Evolutionary conservation across 2,113 vertebrate genomes (phyloP).

Genomic region (Typhlomys cinereus): DNA sequence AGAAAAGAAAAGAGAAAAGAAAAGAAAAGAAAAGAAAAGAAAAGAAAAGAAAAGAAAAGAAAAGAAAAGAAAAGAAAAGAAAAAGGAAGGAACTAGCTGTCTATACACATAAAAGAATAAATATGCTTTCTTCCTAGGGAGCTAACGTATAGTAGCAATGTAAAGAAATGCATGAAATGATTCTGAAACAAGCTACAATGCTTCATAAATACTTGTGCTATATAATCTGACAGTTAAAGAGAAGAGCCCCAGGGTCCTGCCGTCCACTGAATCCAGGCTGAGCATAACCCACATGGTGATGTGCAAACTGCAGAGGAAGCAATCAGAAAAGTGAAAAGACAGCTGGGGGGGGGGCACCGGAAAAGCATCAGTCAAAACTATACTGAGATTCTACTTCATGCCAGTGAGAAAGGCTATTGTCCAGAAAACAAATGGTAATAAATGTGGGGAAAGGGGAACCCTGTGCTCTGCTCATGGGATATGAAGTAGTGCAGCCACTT

Average conservation of each 20-base stretch:
- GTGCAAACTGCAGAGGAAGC: not conserved
- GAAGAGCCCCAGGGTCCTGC: not conserved
- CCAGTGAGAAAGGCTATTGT: not conserved
- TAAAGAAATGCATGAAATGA: not conserved
- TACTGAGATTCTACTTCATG: not conserved
- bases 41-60: too few relatives aligned
- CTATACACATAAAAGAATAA: not conserved
- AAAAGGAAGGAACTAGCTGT: not conserved
- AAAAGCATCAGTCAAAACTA: not conserved
- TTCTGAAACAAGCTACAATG: not conserved
- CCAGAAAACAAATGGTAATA: not conserved
- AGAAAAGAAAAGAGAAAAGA: conserved; percentile 9
- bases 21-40: conserved; percentile 2
- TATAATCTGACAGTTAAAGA: not conserved
- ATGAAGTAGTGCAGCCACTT: not conserved
- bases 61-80: not conserved
- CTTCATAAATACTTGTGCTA: not conserved
- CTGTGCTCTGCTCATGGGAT: too few relatives aligned
- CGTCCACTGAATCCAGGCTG: not conserved
- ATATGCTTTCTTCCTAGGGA: not conserved
- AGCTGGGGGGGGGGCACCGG: not conserved
- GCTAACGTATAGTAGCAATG: not conserved
- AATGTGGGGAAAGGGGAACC: not conserved
- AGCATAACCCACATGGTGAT: not conserved
- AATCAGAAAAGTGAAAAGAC: too few relatives aligned